phyloP scores from a whole-genome alignment of 2,797 vertebrate species.

The Bradypus variegatus region DNA sequence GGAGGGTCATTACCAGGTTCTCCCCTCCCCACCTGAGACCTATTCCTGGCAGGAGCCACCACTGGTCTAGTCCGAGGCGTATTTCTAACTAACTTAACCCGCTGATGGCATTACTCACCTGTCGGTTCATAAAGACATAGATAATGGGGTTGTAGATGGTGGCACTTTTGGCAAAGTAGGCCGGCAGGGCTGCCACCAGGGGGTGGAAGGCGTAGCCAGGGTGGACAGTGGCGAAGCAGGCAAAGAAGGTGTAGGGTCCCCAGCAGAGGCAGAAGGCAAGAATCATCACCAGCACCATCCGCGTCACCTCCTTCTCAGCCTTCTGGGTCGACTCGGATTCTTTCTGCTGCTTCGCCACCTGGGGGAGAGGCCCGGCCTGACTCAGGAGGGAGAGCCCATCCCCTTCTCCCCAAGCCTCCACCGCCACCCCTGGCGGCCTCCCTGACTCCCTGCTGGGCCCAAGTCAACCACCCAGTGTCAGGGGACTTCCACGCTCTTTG shows the following conservation, averaged over 20 bases:
- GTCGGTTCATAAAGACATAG: conserved; percentile 90
- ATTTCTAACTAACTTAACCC: background rate
- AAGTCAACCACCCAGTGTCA: background rate
- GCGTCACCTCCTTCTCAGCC: conserved; percentile 86
- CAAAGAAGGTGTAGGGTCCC: conserved; percentile 86
- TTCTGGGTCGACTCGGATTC: conserved; percentile 91
- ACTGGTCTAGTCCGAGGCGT: background rate
- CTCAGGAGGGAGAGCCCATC: background rate
- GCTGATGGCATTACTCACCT: conserved; percentile 69
- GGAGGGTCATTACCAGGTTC: no score
- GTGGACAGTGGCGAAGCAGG: conserved; percentile 82
- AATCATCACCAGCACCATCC: conserved; percentile 90
- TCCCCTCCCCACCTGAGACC: no score
- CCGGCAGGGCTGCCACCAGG: conserved; percentile 81
- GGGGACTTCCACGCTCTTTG: background rate
- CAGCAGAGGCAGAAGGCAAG: conserved; percentile 80
- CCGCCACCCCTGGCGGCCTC: no score
- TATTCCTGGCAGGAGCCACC: background rate
- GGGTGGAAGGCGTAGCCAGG: conserved; percentile 89
- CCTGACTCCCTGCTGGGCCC: background rate
- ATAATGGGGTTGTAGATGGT: conserved; percentile 91
- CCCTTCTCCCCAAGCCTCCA: no score
- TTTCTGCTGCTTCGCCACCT: conserved; percentile 89
- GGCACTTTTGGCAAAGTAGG: conserved; percentile 90
- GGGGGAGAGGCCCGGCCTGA: background rate